These are phyloP conservation scores for Elymnias hypermnestra DNA, from an alignment of 1,140 invertebrate genomes.

Conservation along the genomic window DNA sequence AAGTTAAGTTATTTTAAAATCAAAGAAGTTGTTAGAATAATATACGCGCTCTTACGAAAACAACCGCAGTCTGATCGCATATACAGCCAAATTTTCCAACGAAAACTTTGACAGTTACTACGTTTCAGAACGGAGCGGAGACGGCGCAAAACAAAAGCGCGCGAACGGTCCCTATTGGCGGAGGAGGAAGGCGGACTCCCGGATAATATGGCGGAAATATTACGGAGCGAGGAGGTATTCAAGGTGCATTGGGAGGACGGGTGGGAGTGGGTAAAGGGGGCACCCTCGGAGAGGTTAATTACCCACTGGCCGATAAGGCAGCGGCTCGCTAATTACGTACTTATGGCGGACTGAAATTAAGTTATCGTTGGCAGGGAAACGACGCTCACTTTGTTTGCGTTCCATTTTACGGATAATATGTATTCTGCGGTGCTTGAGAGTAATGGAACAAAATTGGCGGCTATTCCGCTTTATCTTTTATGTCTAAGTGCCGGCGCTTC, in stretches of 20 bases:
- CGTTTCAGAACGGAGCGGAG: conserved; percentile 61
- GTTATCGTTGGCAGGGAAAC: conserved; percentile 70
- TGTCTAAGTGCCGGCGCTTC: conserved; percentile 41
- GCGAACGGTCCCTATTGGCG: conserved; percentile 65
- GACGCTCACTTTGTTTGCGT: conserved; percentile 72
- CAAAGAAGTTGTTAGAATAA: conserved; percentile 42
- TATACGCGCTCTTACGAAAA: conserved; percentile 63
- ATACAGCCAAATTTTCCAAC: conserved; percentile 69
- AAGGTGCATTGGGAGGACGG: conserved; percentile 49
- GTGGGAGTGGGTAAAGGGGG: conserved; percentile 21
- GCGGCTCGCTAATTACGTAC: conserved; percentile 74
- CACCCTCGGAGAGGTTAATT: conserved; percentile 68
- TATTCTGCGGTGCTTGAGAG: conserved; percentile 53
- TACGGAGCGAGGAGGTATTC: conserved; percentile 65
- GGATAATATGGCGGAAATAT: conserved; percentile 74
- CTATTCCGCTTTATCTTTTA: conserved; percentile 66
- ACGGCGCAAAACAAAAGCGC: conserved; percentile 72
- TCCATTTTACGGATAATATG: conserved; percentile 71
- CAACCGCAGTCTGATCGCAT: conserved; percentile 52
- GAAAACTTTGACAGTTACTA: conserved; percentile 61
- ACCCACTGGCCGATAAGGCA: conserved; percentile 73
- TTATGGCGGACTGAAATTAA: conserved; percentile 76
- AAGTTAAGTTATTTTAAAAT: conserved; percentile 46
- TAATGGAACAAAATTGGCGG: conserved; percentile 71
- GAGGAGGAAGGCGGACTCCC: conserved; percentile 68